Percentiles rank a stretch among this genome's conserved stretches.
Conservation (phyloP, 2,797 vertebrate genomes). For the Hyperoplus lanceolatus region DNA sequence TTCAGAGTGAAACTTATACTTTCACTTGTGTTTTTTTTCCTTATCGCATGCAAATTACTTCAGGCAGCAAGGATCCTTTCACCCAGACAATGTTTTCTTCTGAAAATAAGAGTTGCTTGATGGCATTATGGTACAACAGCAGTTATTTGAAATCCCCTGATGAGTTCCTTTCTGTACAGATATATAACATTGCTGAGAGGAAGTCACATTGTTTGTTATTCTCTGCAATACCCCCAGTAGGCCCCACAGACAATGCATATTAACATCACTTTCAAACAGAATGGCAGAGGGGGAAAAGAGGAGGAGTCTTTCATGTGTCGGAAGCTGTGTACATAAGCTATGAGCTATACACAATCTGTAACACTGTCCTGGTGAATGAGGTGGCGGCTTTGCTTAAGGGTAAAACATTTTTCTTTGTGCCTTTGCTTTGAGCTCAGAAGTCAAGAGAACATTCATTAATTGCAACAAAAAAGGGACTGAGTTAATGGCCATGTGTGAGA, state of each 20-base stretch:
- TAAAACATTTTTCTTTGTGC: neutral
- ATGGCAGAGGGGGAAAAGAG: conserved; percentile 50
- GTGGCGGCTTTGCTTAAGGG: neutral
- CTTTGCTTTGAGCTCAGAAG: neutral
- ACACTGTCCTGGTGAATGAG: conserved; percentile 12
- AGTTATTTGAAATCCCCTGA: conserved; percentile 43
- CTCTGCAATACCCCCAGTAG: conserved; percentile 20
- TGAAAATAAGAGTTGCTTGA: conserved; percentile 27
- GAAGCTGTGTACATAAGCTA: conserved; percentile 38
- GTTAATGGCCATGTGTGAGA: neutral
- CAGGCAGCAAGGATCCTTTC: conserved; percentile 33
- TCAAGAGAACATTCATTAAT: neutral
- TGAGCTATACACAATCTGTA: neutral
- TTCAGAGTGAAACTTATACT: conserved; percentile 18
- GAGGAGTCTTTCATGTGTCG: conserved; percentile 45
- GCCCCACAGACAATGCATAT: conserved; percentile 54
- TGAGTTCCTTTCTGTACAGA: conserved; percentile 25
- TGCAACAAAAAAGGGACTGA: neutral
- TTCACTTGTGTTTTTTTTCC: conserved; percentile 18
- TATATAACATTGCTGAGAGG: conserved; percentile 22
- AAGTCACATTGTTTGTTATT: conserved; percentile 61
- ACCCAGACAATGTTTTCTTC: conserved; percentile 49
- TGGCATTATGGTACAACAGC: conserved; percentile 33
- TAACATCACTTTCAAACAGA: conserved; percentile 64
- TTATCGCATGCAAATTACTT: conserved; percentile 50